Evolutionary conservation across 1,140 invertebrate species (phyloP), one percentile per base, ranked within the genome.

Genomic region (Pygmarrhopalites habei): DNA sequence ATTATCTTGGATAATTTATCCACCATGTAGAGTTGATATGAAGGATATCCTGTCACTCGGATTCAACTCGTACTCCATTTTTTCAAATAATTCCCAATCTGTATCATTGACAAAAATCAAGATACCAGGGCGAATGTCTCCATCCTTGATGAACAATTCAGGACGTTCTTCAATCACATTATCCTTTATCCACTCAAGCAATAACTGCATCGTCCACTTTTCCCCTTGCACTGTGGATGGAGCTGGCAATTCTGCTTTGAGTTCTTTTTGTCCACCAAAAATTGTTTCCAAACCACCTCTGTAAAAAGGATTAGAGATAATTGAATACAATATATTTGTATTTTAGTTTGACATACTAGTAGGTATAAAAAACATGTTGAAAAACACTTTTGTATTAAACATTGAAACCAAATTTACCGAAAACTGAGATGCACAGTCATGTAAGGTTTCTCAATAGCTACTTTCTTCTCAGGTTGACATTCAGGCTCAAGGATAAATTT

Each of bases 51-150:
- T 80, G 74, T 87, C 85, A 39, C 79, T 77, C n/a, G 78, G 72
- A 69, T 80, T 71, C 23, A 87, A 66, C 66, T 78, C 73, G 72
- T 86, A 87, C 28, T 83, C 78, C 65, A 82, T 72, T 70, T 85
- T 79, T 79, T 88, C 87, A 73, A 86, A 73, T 26, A 96, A 75
- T 78, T 96, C 92, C 92, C 92, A 97, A 75, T 97, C 93, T 1
- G 85, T 80, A 71, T 95, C 92, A 74, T 97, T 96, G 7, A 97
- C 82, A 2, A 97, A 75, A 2, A 96, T 91, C 35, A 97, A 77
- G 70, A 96, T 95, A 39, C 93, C 93, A 7, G 92, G 92, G 60
- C 92, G 79, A 25, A 92, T 85, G 5, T 85, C 83, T 35, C 88
- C 83, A 61, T 83, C 86, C 79, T 92, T 86, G 39, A 95, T 73